Evolutionary conservation across 2,113 vertebrate genomes (phyloP).

Genomic region (Polypterus senegalus): DNA sequence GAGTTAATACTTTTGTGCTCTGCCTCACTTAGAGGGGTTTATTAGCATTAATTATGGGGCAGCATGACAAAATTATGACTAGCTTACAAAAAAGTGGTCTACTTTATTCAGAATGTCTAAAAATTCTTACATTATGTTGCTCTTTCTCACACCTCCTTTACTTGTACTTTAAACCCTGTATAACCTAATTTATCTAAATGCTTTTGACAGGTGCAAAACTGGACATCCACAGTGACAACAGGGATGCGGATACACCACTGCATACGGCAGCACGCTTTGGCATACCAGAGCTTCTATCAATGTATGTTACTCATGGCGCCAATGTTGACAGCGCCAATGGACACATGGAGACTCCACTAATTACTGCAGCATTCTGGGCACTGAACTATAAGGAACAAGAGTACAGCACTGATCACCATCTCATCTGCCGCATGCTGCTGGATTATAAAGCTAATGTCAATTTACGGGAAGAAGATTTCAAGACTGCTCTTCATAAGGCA

Average conservation of each 20-base stretch:
- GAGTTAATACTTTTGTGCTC: too few species aligned
- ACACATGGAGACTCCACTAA: conserved; percentile 71
- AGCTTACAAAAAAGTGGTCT: too few species aligned
- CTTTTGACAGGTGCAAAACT: conserved; percentile 64
- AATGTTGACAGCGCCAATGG: conserved; percentile 60
- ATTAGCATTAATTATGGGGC: too few species aligned
- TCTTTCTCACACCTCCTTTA: too few species aligned
- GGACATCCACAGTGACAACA: conserved; percentile 62
- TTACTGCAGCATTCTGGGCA: conserved; percentile 73
- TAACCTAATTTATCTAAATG: neutral
- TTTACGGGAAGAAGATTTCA: conserved; percentile 68
- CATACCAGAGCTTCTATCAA: conserved; percentile 62
- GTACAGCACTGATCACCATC: conserved; percentile 72
- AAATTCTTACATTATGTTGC: too few species aligned
- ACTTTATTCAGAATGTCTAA: too few species aligned
- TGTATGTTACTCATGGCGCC: conserved; percentile 68
- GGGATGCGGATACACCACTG: conserved; percentile 72
- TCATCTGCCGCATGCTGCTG: conserved; percentile 71
- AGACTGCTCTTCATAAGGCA: conserved; percentile 83
- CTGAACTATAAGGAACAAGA: conserved; percentile 68
- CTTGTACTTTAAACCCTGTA: too few species aligned
- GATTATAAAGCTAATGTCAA: conserved; percentile 72
- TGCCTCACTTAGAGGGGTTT: too few species aligned
- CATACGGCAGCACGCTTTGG: conserved; percentile 69
- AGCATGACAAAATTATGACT: too few species aligned